These are phyloP conservation scores for Xanthorhoe spadicearia DNA, from an alignment of 2,888 invertebrate species.

Conservation along the genomic window DNA sequence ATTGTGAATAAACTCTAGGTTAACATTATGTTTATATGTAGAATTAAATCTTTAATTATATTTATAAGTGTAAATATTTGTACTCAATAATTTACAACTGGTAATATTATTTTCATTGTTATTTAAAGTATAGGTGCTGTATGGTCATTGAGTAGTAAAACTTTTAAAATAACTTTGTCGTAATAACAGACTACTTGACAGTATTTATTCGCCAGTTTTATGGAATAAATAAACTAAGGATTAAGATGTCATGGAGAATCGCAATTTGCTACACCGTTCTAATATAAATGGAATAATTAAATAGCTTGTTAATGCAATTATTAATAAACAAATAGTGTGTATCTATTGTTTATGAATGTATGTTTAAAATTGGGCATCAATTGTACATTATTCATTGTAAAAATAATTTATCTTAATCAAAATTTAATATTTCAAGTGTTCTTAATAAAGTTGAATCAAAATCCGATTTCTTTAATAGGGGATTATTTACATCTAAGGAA, in stretches of 20 bases:
- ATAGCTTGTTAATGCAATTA: slow-evolving; percentile 39
- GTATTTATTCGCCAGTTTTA: slow-evolving; percentile 22
- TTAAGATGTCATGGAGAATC: slow-evolving; percentile 17
- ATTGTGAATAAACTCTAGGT: slow-evolving; percentile 47
- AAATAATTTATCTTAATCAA: slow-evolving; percentile 32
- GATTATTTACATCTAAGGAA: slow-evolving; percentile 77
- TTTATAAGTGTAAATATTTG: slow-evolving; percentile 77
- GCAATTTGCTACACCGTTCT: slow-evolving; percentile 6
- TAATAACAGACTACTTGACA: slow-evolving; percentile 20
- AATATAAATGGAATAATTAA: slow-evolving; percentile 14
- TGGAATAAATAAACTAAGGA: slow-evolving; percentile 21
- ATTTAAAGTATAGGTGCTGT: slow-evolving; percentile 41
- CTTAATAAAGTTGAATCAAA: slow-evolving; percentile 27
- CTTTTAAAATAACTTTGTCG: slow-evolving; percentile 17
- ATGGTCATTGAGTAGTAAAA: slow-evolving; percentile 24
- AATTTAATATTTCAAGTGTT: slow-evolving; percentile 30
- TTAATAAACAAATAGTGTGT: slow-evolving; percentile 30
- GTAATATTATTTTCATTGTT: slow-evolving; percentile 34
- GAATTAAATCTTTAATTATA: slow-evolving; percentile 50
- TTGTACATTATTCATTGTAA: slow-evolving; percentile 53
- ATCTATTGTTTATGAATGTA: slow-evolving; percentile 50
- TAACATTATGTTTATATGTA: slow-evolving; percentile 50
- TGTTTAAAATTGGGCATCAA: slow-evolving; percentile 53
- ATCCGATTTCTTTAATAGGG: slow-evolving; percentile 49
- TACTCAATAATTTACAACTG: slow-evolving; percentile 37